phyloP scores from a whole-genome alignment of 2,888 invertebrate genomes.

The Xestia sexstrigata region DNA sequence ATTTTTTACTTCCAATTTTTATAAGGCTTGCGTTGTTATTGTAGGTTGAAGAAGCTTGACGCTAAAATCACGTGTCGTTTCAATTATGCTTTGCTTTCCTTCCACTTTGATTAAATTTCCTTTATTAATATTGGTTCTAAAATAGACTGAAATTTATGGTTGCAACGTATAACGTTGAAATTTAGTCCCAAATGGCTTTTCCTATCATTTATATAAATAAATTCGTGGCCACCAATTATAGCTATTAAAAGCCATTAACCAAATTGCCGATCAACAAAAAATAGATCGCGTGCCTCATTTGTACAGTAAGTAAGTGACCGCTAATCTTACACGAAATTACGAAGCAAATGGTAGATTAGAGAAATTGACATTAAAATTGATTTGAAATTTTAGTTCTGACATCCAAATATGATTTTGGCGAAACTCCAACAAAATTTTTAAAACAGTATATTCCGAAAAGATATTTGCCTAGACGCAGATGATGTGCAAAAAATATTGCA shows the following conservation, averaged over 20 bases:
- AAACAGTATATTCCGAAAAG: conserved; percentile 33
- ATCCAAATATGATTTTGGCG: conserved; percentile 22
- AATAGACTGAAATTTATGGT: not conserved
- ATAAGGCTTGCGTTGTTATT: not conserved
- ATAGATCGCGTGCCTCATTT: conserved; percentile 60
- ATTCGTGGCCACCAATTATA: conserved; percentile 38
- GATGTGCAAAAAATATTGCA: conserved; percentile 62
- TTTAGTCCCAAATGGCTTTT: conserved; percentile 21
- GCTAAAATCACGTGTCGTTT: not conserved
- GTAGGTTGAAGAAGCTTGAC: not conserved
- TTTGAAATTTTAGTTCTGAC: conserved; percentile 6
- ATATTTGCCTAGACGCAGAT: conserved; percentile 39
- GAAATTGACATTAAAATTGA: conserved; percentile 32
- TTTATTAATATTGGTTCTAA: not conserved
- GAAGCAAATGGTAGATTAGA: conserved; percentile 33
- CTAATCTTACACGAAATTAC: conserved; percentile 50
- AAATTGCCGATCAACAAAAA: conserved; percentile 56
- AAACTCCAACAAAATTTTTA: conserved; percentile 7
- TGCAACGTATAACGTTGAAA: not conserved
- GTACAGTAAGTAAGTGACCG: conserved; percentile 56
- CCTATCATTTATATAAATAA: conserved; percentile 38
- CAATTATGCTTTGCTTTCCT: not conserved
- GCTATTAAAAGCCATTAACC: conserved; percentile 54
- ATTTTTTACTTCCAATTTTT: not conserved
- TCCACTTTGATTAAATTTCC: not conserved